These are phyloP conservation scores for Pseudolaguvia tuberculata DNA, from an alignment of 2,113 vertebrate species.

Conservation along the genomic window DNA sequence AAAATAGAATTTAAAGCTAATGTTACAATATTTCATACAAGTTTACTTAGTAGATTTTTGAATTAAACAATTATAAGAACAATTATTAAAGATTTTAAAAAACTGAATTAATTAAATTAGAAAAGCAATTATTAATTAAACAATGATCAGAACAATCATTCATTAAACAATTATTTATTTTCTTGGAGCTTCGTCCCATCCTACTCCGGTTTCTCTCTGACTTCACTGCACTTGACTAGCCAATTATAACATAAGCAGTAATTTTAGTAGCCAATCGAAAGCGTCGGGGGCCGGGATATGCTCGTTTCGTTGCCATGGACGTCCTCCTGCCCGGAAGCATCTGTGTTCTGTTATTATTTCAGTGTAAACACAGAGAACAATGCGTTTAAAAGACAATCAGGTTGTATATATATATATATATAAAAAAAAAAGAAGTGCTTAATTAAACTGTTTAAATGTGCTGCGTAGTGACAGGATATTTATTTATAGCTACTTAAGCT, in stretches of 20 bases:
- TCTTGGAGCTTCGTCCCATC: background rate
- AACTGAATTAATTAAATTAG: too few species aligned
- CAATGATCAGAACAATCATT: too few species aligned
- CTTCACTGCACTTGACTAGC: background rate
- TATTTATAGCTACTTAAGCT: background rate
- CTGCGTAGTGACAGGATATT: background rate
- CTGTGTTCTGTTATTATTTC: constrained; percentile 1
- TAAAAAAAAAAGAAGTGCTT: background rate
- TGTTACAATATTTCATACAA: too few species aligned
- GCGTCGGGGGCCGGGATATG: background rate
- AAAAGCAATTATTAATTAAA: too few species aligned
- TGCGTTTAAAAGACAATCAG: background rate
- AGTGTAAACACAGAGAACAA: background rate
- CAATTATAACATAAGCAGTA: background rate
- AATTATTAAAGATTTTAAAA: too few species aligned
- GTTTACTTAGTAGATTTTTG: too few species aligned
- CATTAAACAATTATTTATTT: background rate
- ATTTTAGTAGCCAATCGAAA: background rate
- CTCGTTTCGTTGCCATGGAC: constrained; percentile 8
- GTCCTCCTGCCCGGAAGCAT: background rate
- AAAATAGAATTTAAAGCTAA: too few species aligned
- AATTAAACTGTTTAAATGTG: background rate
- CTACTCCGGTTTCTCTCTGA: too few species aligned
- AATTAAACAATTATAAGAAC: too few species aligned
- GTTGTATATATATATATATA: too few species aligned